Percentiles rank a stretch among this genome's conserved stretches.
These are phyloP conservation scores for Listronotus bonariensis DNA, from an alignment of 1,140 invertebrate species.

Conservation along the genomic window DNA sequence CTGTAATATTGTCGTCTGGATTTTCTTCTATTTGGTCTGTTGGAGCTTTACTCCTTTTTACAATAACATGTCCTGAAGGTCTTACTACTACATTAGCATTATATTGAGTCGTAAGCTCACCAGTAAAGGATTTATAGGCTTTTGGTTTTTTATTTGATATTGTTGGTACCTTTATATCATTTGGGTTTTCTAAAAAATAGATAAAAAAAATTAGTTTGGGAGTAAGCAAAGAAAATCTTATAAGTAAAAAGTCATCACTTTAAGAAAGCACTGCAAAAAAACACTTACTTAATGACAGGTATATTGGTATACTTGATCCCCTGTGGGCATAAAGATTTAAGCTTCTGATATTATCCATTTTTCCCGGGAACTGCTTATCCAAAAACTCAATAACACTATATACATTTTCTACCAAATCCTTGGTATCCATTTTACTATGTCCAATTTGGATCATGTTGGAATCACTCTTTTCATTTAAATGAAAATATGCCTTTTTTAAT, in stretches of 20 bases:
- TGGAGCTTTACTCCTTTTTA: conserved; percentile 16
- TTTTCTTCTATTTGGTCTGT: conserved; percentile 3
- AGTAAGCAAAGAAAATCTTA: too few relatives aligned
- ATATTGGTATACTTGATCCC: conserved; percentile 63
- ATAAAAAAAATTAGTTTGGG: conserved; percentile 16
- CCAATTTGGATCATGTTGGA: conserved; percentile 63
- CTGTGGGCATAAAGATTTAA: conserved; percentile 61
- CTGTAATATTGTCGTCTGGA: not conserved
- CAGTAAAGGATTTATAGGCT: conserved; percentile 59
- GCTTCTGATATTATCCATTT: conserved; percentile 65
- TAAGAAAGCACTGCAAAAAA: not conserved
- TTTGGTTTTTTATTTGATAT: conserved; percentile 60
- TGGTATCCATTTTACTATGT: conserved; percentile 60
- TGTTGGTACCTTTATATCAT: conserved; percentile 51
- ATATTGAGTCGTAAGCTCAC: conserved; percentile 63
- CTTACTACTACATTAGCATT: conserved; percentile 58
- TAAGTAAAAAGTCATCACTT: too few relatives aligned
- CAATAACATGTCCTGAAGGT: conserved; percentile 60
- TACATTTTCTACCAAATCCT: conserved; percentile 64
- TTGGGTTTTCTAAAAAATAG: conserved; percentile 56
- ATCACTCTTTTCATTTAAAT: conserved; percentile 62
- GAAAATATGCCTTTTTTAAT: conserved; percentile 63
- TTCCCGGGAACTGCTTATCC: conserved; percentile 64
- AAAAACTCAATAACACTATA: conserved; percentile 59
- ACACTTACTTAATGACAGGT: conserved; percentile 65